Evolutionary conservation across 2,113 vertebrate genomes (phyloP).

Genomic region (Megaceryle torquata): DNA sequence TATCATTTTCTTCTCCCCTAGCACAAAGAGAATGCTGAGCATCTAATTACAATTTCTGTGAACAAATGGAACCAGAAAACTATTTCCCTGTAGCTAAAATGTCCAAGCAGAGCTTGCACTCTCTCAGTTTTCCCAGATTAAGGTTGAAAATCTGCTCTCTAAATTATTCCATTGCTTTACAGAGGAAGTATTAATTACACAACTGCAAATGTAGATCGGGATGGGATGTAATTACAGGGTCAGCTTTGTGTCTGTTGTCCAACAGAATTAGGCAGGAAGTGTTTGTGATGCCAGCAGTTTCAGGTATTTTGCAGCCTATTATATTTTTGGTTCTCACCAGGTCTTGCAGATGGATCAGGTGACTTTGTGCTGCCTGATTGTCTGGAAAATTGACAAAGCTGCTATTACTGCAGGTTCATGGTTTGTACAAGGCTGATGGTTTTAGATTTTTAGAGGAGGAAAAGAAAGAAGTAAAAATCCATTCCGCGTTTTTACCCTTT

Average conservation of each 20-base stretch:
- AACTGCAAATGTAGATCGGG: slow-evolving; percentile 76
- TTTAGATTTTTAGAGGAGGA: slow-evolving; percentile 22
- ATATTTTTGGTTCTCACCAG: slow-evolving; percentile 73
- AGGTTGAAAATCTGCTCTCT: slow-evolving; percentile 72
- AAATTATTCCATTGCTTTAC: slow-evolving; percentile 79
- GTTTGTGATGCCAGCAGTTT: slow-evolving; percentile 72
- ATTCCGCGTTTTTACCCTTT: neutral
- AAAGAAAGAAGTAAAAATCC: neutral
- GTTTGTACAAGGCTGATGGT: slow-evolving; percentile 32
- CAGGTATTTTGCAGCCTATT: slow-evolving; percentile 79
- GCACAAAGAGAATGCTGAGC: slow-evolving; percentile 79
- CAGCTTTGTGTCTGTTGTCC: slow-evolving; percentile 81
- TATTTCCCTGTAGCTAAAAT: slow-evolving; percentile 73
- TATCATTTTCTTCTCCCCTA: slow-evolving; percentile 78
- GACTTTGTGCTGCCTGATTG: slow-evolving; percentile 75
- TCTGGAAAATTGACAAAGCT: slow-evolving; percentile 75
- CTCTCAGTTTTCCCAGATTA: slow-evolving; percentile 68
- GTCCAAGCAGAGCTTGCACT: slow-evolving; percentile 33
- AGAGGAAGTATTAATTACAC: slow-evolving; percentile 86
- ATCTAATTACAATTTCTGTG: slow-evolving; percentile 79
- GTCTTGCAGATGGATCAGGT: slow-evolving; percentile 72
- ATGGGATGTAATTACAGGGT: slow-evolving; percentile 84
- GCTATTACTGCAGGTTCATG: slow-evolving; percentile 53
- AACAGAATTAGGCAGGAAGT: slow-evolving; percentile 81
- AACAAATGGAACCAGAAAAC: slow-evolving; percentile 76